Evolutionary conservation across 1,140 invertebrate species (phyloP).

Genomic region (Cydia splendana): DNA sequence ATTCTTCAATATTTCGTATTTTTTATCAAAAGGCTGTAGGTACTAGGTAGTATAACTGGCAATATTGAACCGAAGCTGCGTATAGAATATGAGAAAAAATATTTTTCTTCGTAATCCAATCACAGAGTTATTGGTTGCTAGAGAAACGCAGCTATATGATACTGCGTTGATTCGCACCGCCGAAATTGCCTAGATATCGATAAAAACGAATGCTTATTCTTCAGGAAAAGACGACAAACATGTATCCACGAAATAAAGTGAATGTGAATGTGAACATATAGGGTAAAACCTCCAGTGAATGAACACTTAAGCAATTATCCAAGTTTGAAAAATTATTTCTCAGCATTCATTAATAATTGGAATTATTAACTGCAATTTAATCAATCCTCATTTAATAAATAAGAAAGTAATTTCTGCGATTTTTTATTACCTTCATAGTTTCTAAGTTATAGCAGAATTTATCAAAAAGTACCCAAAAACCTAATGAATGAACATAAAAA

Average conservation of each 20-base stretch:
- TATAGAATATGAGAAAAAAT: conserved; percentile 31
- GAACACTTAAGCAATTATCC: too few species aligned
- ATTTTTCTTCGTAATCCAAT: conserved; percentile 34
- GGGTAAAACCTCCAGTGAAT: too few species aligned
- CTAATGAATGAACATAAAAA: too few species aligned
- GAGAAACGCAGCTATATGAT: conserved; percentile 23
- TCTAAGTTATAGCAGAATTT: too few species aligned
- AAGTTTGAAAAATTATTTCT: too few species aligned
- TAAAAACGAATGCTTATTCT: background rate
- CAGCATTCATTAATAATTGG: too few species aligned
- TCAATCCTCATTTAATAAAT: too few species aligned
- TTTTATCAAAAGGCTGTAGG: conserved; percentile 19
- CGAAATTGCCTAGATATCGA: conserved; percentile 18
- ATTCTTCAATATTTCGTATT: background rate
- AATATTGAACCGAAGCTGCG: conserved; percentile 16
- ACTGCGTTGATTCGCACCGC: background rate
- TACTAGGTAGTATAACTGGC: conserved; percentile 27
- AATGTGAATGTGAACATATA: too few species aligned
- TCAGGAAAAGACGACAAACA: background rate
- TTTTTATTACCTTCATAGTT: too few species aligned
- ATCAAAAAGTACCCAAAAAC: too few species aligned
- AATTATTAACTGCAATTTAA: too few species aligned
- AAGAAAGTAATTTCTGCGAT: too few species aligned
- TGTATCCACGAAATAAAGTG: background rate
- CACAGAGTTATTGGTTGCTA: conserved; percentile 32